Evolutionary conservation across 2,888 invertebrate genomes (phyloP).

Genomic region (Archaeoteleia sp.): DNA sequence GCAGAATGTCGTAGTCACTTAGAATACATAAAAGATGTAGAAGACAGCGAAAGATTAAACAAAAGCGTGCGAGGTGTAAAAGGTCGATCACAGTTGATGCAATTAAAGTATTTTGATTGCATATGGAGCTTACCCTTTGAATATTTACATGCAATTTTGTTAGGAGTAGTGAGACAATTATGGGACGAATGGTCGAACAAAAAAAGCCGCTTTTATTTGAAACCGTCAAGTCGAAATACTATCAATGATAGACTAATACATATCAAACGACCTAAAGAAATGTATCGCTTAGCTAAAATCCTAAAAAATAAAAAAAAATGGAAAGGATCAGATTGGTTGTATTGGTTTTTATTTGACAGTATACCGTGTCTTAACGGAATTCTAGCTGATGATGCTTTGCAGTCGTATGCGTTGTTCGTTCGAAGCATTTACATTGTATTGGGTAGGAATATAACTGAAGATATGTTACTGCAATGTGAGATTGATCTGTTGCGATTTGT

Average conservation of each 20-base stretch:
- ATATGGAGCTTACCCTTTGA: constrained; percentile 33
- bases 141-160: constrained; percentile 38
- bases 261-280: constrained; percentile 29
- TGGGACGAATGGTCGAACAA: constrained; percentile 22
- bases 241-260: constrained; percentile 18
- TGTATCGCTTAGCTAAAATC: too few relatives aligned
- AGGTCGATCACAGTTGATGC: constrained; percentile 23
- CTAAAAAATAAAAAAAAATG: constrained; percentile 16
- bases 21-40: constrained; percentile 1
- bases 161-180: constrained; percentile 29
- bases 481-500: constrained; percentile 39
- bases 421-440: constrained; percentile 20
- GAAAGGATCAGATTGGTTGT: constrained; percentile 24
- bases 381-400: constrained; percentile 12
- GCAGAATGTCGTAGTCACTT: not conserved
- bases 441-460: constrained; percentile 31
- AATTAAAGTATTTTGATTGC: constrained; percentile 33
- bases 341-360: constrained; percentile 34
- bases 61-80: constrained; percentile 33
- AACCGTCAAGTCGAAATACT: not conserved
- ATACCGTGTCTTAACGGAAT: constrained; percentile 24
- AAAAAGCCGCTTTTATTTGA: constrained; percentile 8
- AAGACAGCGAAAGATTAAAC: not conserved
- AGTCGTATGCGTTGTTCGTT: constrained; percentile 22
- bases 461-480: constrained; percentile 41